Conservation (phyloP, 2,888 invertebrate species). For the Ceriagrion tenellum region DNA sequence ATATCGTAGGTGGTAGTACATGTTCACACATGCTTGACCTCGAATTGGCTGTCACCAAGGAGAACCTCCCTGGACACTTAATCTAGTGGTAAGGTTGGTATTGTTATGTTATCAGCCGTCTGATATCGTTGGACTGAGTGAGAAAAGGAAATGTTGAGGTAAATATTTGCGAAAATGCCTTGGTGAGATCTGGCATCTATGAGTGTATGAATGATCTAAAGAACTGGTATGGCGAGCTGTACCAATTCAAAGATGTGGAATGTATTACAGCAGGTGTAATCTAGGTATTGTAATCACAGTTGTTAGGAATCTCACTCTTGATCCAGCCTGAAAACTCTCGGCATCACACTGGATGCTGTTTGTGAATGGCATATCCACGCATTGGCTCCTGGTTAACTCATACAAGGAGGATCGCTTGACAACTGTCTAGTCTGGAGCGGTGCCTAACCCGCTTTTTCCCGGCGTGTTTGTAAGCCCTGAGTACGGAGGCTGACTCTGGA, state of each 20-base stretch:
- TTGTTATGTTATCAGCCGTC: too few species aligned
- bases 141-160: too few species aligned
- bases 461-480: neutral
- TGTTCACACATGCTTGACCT: too few species aligned
- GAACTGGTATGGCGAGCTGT: neutral
- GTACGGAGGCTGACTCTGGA: neutral
- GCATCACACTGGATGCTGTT: neutral
- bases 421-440: neutral
- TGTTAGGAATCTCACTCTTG: neutral
- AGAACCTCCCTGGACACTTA: too few species aligned
- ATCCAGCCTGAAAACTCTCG: neutral
- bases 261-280: neutral
- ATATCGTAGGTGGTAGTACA: too few species aligned
- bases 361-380: neutral
- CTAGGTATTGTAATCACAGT: neutral
- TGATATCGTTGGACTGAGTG: too few species aligned
- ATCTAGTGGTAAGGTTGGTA: too few species aligned
- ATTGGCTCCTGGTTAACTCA: neutral
- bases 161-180: too few species aligned
- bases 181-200: neutral
- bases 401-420: neutral
- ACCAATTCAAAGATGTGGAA: neutral
- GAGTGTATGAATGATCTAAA: neutral
- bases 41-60: too few species aligned
- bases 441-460: neutral